These are phyloP conservation scores for Nannoperca australis DNA, from an alignment of 2,797 vertebrate species.

Conservation along the genomic window DNA sequence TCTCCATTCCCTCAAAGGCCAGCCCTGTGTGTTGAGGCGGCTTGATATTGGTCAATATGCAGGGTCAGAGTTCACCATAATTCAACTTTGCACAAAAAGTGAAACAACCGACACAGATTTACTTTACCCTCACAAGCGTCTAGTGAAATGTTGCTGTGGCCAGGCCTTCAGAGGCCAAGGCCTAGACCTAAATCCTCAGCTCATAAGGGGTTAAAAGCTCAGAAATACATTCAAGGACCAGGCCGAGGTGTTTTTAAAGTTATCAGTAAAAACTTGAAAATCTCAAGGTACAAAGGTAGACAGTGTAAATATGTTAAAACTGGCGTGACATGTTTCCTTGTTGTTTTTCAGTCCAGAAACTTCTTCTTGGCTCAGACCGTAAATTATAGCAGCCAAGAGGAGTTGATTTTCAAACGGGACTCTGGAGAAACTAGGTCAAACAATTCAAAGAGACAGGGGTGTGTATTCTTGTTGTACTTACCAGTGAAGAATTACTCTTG, in stretches of 20 bases:
- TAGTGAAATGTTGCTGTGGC: not conserved
- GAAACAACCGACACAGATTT: not conserved
- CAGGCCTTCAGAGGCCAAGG: not conserved
- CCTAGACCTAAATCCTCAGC: not conserved
- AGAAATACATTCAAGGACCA: not conserved
- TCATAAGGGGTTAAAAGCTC: not conserved
- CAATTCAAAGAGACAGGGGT: not conserved
- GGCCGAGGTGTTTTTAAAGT: slow-evolving; percentile 3
- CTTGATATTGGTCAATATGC: not conserved
- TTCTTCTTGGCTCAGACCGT: not conserved
- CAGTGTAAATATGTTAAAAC: not conserved
- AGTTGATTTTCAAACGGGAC: slow-evolving; percentile 22
- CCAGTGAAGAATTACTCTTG: slow-evolving; percentile 34
- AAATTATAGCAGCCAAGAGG: slow-evolving; percentile 28
- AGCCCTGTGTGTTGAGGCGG: not conserved
- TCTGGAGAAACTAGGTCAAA: slow-evolving; percentile 15
- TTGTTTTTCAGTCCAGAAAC: not conserved
- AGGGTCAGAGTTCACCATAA: slow-evolving; percentile 1
- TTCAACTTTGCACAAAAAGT: not conserved
- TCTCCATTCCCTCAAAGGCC: slow-evolving; percentile 6
- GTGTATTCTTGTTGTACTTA: slow-evolving; percentile 27
- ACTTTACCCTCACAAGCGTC: not conserved
- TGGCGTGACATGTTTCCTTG: not conserved
- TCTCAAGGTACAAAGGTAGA: not conserved
- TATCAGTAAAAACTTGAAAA: not conserved